These are phyloP conservation scores for Coronaproctus castanopsis DNA, from an alignment of 2,888 invertebrate species.

Conservation along the genomic window DNA sequence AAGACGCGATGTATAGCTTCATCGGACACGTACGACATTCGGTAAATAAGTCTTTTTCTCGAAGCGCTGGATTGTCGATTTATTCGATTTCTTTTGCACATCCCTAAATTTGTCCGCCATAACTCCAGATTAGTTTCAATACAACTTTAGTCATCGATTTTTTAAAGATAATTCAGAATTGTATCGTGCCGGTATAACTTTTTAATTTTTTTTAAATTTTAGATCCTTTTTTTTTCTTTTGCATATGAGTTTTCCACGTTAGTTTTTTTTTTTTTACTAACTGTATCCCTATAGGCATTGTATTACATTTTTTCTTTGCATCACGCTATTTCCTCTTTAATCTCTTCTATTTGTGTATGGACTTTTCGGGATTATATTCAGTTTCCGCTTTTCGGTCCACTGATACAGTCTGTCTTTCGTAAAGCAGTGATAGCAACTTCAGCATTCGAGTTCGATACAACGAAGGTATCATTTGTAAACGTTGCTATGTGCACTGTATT, in stretches of 20 bases:
- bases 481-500: background rate
- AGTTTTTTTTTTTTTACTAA: background rate
- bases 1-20: background rate
- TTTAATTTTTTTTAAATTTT: background rate
- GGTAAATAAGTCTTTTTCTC: background rate
- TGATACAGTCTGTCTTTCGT: background rate
- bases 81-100: background rate
- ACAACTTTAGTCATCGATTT: background rate
- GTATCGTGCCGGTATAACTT: background rate
- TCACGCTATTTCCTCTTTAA: background rate
- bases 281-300: background rate
- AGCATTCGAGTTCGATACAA: background rate
- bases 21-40: background rate
- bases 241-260: background rate
- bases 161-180: background rate
- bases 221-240: background rate
- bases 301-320: background rate
- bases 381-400: background rate
- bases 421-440: background rate
- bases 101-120: background rate
- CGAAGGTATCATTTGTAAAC: background rate
- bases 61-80: background rate
- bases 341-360: background rate
- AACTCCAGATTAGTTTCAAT: background rate
- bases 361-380: background rate